Base-by-base conservation (phyloP, 2,888 invertebrate genomes). In the Xestia rhomboidea region DNA sequence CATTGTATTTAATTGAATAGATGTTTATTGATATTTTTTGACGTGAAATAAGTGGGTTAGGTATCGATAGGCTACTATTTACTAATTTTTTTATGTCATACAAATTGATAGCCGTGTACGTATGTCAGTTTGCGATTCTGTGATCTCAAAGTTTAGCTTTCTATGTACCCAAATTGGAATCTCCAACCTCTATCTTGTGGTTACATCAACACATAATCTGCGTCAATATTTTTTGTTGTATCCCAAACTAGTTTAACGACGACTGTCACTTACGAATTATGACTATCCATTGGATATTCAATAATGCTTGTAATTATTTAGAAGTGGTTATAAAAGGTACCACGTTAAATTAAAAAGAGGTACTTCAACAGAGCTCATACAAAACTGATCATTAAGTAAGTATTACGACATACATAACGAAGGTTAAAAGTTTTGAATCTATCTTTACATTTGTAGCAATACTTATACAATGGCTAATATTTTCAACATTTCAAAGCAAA, bases 401-500 rank as follows among this genome's bases (percentile, higher is more conserved):
- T 27, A 74, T 82, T 82, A 64, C 64, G 10, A 27, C 41, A 34
- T 41, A 49, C 3, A 13, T 5, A n/a, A 1, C 30, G 27, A 38
- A 49, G 27, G 34, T 44, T 49, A 54, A 8, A 57, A 63, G 15
- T 41, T 49, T 63, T n/a, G n/a, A 60, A 41, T 30, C 8, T 79
- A 49, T 34, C 38, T 60, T n/a, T 60, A 49, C 11, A 77, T 11
- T 68, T 83, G 68, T 54, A 27, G 62, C 51, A 79, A 78, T 34
- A 76, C 24, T 34, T 71, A 27, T 34, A 49, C 66, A 82, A 82
- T 76, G 46, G 67, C 34, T 62, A 62, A 67, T 76, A 67, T 79
- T 79, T 79, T 76, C 51, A 30, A n/a, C 34, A 82, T 51, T 79
- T 30, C 6, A 30, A 62, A 54, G 77, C 38, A 76, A 75, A 76